These are phyloP conservation scores for Drosophila dives DNA, from an alignment of 2,888 invertebrate genomes.

Conservation along the genomic window DNA sequence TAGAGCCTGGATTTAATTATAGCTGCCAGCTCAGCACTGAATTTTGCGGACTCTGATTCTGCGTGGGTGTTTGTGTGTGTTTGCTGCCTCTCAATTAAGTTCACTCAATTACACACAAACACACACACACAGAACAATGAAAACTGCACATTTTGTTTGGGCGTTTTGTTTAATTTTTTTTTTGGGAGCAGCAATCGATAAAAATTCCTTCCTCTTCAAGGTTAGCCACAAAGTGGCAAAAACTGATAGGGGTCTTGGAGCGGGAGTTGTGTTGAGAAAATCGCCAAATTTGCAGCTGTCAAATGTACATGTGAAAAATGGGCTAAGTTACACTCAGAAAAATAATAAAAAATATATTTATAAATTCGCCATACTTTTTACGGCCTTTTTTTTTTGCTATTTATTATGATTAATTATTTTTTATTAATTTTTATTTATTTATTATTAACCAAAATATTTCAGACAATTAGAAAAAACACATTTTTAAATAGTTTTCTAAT, in stretches of 20 bases:
- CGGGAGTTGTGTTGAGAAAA: background rate
- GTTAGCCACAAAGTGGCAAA: conserved; percentile 40
- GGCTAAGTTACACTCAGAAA: conserved; percentile 4
- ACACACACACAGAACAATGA: background rate
- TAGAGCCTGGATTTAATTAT: conserved; percentile 61
- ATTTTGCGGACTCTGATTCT: conserved; percentile 8
- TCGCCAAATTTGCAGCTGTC: conserved; percentile 37
- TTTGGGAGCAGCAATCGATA: conserved; percentile 55
- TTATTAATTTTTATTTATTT: too few species aligned
- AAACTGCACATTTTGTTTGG: conserved; percentile 23
- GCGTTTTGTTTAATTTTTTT: conserved; percentile 4
- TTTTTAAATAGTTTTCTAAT: too few species aligned
- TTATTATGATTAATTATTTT: background rate
- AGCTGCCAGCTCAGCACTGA: conserved; percentile 36
- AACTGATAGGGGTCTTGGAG: conserved; percentile 17
- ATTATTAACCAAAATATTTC: too few species aligned
- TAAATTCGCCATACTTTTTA: background rate
- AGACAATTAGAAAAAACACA: too few species aligned
- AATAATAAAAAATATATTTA: background rate
- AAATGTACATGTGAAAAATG: conserved; percentile 9
- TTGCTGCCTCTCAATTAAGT: conserved; percentile 45
- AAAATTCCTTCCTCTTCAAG: conserved; percentile 56
- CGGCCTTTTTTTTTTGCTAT: background rate
- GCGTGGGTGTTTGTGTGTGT: background rate
- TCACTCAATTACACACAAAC: conserved; percentile 51